Conservation (phyloP, 2,888 invertebrate species). For the Gasteruption jaculator region DNA sequence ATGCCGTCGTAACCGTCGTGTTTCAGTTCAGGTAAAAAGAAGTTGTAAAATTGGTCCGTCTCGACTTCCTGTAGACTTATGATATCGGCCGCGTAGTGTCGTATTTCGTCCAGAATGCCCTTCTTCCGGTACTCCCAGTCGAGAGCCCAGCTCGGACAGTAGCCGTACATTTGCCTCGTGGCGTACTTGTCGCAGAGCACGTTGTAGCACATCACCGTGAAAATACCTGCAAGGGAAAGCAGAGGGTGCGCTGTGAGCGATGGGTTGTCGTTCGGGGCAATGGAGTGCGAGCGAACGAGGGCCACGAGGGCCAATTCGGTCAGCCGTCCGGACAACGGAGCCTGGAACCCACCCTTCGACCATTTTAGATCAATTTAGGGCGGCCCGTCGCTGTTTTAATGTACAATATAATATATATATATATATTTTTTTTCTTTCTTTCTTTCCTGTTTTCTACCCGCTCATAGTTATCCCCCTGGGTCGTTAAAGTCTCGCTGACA, state of each 20-base stretch:
- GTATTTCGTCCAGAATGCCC: slow-evolving; percentile 93
- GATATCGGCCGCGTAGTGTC: slow-evolving; percentile 94
- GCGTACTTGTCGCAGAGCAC: slow-evolving; percentile 99
- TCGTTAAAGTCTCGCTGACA: too few relatives aligned
- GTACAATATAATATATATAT: too few relatives aligned
- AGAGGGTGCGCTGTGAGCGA: too few relatives aligned
- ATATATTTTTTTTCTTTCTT: too few relatives aligned
- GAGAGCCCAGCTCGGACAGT: slow-evolving; percentile 98
- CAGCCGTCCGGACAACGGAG: too few relatives aligned
- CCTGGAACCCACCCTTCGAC: too few relatives aligned
- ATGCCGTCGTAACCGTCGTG: slow-evolving; percentile 91
- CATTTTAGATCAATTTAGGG: too few relatives aligned
- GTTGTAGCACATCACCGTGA: slow-evolving; percentile 99
- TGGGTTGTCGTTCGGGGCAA: background rate
- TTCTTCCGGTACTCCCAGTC: slow-evolving; percentile 99
- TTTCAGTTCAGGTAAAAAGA: slow-evolving; percentile 92
- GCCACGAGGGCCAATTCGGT: too few relatives aligned
- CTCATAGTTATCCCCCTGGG: too few relatives aligned
- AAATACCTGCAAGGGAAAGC: slow-evolving; percentile 75
- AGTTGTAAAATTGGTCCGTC: slow-evolving; percentile 97
- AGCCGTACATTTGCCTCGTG: slow-evolving; percentile 97
- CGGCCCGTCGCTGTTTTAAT: too few relatives aligned
- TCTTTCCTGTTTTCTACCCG: too few relatives aligned
- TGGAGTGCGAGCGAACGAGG: too few relatives aligned
- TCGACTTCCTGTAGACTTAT: slow-evolving; percentile 98